Evolutionary conservation across 2,888 invertebrate species (phyloP).

Genomic region (Hirtodrosophila alboralis): DNA sequence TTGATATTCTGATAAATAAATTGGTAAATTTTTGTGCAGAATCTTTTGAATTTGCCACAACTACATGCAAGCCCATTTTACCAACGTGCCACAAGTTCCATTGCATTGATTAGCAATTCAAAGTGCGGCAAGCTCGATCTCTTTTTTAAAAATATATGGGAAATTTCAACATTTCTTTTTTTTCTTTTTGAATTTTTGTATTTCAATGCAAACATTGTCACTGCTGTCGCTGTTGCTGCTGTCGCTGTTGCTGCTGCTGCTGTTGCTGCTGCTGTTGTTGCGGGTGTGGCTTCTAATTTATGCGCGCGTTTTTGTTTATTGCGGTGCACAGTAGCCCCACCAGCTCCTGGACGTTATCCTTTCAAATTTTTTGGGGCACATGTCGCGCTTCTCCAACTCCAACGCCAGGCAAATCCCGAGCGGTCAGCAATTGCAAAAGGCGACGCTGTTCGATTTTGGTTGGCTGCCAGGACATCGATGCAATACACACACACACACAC

Average conservation of each 20-base stretch:
- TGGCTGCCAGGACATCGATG: slow-evolving; percentile 64
- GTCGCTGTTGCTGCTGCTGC: slow-evolving; percentile 9
- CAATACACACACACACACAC: slow-evolving; percentile 29
- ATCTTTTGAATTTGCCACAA: too few relatives aligned
- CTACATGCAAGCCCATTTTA: too few relatives aligned
- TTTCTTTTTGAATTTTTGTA: slow-evolving; percentile 6
- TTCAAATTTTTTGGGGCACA: slow-evolving; percentile 31
- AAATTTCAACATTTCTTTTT: too few relatives aligned
- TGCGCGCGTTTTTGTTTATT: slow-evolving; percentile 72
- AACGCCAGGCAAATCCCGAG: slow-evolving; percentile 22
- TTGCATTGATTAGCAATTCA: slow-evolving; percentile 66
- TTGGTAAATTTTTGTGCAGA: too few relatives aligned
- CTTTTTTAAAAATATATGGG: too few relatives aligned
- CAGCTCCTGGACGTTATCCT: not conserved
- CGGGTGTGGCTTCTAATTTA: slow-evolving; percentile 67
- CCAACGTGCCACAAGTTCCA: slow-evolving; percentile 2
- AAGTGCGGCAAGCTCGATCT: slow-evolving; percentile 45
- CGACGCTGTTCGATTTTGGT: slow-evolving; percentile 72
- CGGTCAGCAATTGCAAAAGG: slow-evolving; percentile 44
- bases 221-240: slow-evolving; percentile 7
- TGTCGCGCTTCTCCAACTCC: slow-evolving; percentile 1
- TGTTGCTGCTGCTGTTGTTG: slow-evolving; percentile 17
- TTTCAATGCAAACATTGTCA: slow-evolving; percentile 22
- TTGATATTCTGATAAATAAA: too few relatives aligned
- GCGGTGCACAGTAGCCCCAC: slow-evolving; percentile 32